Evolutionary conservation across 2,888 invertebrate species (phyloP).

Genomic region (Oscheius sp.): DNA sequence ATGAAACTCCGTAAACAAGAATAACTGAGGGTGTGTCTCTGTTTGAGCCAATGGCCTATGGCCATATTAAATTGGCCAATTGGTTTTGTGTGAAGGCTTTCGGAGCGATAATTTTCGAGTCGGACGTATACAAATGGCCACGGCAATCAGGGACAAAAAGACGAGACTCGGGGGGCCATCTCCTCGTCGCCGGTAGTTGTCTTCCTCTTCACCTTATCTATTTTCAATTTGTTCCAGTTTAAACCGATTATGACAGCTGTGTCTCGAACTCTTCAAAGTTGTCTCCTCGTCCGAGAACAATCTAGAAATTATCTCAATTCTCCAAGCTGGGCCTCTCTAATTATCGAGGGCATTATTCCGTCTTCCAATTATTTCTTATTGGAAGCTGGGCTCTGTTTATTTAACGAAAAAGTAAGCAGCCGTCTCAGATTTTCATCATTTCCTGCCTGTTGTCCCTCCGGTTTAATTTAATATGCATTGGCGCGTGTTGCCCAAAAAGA

Average conservation of each 20-base stretch:
- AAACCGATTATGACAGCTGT: constrained; percentile 20
- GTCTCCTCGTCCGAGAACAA: background rate
- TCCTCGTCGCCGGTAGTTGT: background rate
- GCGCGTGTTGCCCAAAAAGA: background rate
- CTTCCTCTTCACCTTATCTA: background rate
- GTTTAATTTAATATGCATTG: constrained; percentile 35
- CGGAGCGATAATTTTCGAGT: constrained; percentile 26
- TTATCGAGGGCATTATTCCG: background rate
- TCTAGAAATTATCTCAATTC: background rate
- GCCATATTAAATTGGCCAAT: constrained; percentile 32
- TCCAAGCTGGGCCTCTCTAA: background rate
- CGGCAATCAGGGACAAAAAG: constrained; percentile 27
- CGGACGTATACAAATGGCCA: constrained; percentile 34
- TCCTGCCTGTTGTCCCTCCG: background rate
- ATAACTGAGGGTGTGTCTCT: no score
- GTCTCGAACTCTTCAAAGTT: background rate
- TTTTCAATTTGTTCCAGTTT: background rate
- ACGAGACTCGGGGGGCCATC: constrained; percentile 1
- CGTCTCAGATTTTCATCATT: constrained; percentile 17
- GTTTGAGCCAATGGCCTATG: background rate
- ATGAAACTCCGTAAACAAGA: no score
- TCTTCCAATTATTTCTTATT: background rate
- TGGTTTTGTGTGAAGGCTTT: constrained; percentile 16
- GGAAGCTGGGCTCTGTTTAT: constrained; percentile 2
- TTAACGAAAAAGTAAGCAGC: background rate